Conservation (phyloP, 37 sponge, comb jelly and placozoan genomes). For the Hexactinellida sp. region DNA sequence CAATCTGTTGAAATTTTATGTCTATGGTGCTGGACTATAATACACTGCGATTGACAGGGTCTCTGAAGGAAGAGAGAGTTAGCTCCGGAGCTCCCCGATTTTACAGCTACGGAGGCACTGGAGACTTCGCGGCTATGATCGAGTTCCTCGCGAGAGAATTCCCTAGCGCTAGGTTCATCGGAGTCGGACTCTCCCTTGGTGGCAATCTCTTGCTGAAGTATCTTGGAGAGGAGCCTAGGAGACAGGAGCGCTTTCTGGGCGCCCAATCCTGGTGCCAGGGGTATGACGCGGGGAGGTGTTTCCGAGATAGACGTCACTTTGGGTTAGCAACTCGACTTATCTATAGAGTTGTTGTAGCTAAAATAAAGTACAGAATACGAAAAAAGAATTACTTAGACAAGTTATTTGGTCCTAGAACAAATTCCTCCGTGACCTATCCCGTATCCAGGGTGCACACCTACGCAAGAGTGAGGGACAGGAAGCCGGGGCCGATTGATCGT, state of each 20-base stretch:
- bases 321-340: neutral
- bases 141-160: constrained; percentile 27
- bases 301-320: neutral
- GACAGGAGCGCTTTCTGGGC: constrained; percentile 54
- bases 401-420: neutral
- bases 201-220: constrained; percentile 60
- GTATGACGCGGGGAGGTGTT: constrained; percentile 49
- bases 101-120: constrained; percentile 52
- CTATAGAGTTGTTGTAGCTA: neutral
- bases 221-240: constrained; percentile 57
- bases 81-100: neutral
- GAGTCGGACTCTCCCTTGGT: constrained; percentile 76
- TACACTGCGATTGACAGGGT: too few species aligned
- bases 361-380: neutral
- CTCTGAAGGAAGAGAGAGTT: neutral
- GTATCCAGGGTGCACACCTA: neutral
- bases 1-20: too few species aligned
- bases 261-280: constrained; percentile 78
- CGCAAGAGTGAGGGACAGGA: neutral
- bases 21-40: too few species aligned
- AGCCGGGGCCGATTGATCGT: neutral
- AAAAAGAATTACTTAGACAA: neutral
- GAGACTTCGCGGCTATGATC: constrained; percentile 49
- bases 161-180: constrained; percentile 31
- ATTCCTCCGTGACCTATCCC: neutral